These are phyloP conservation scores for Distichodus sexfasciatus DNA, from an alignment of 2,797 vertebrate species.

Conservation along the genomic window DNA sequence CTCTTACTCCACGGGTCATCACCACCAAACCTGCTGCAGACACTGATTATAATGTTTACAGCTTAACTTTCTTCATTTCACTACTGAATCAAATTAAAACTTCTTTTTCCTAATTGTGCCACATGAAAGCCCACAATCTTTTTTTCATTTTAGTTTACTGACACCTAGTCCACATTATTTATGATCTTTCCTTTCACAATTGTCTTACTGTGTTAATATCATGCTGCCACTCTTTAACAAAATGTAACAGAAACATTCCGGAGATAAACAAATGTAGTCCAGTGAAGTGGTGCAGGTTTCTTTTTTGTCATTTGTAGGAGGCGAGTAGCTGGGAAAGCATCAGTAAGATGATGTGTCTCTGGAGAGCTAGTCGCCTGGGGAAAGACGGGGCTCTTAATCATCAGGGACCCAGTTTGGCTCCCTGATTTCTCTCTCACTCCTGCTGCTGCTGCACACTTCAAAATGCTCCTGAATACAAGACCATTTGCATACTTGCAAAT, in stretches of 20 bases:
- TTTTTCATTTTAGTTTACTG: no score
- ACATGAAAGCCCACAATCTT: no score
- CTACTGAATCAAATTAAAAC: no score
- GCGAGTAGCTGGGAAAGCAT: conserved; percentile 63
- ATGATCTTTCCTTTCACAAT: background rate
- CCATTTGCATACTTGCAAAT: conserved; percentile 71
- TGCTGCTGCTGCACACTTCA: conserved; percentile 38
- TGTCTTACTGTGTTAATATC: background rate
- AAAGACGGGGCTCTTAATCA: conserved; percentile 70
- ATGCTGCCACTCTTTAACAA: background rate
- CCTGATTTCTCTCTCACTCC: conserved; percentile 52
- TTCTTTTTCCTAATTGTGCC: no score
- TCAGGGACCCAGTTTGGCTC: conserved; percentile 70
- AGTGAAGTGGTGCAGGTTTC: background rate
- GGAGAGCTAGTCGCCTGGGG: conserved; percentile 60
- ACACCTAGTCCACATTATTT: background rate
- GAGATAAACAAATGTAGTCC: conserved; percentile 37
- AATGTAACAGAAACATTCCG: conserved; percentile 14
- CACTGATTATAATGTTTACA: no score
- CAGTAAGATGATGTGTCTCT: conserved; percentile 71
- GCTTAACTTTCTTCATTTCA: no score
- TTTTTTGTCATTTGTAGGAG: conserved; percentile 58
- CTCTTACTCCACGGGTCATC: no score
- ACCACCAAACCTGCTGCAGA: no score
- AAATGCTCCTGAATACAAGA: conserved; percentile 33